Percentiles rank a stretch among this genome's conserved stretches.
These are phyloP conservation scores for Pemphredon lugubris DNA, from an alignment of 2,888 invertebrate genomes.

Conservation along the genomic window DNA sequence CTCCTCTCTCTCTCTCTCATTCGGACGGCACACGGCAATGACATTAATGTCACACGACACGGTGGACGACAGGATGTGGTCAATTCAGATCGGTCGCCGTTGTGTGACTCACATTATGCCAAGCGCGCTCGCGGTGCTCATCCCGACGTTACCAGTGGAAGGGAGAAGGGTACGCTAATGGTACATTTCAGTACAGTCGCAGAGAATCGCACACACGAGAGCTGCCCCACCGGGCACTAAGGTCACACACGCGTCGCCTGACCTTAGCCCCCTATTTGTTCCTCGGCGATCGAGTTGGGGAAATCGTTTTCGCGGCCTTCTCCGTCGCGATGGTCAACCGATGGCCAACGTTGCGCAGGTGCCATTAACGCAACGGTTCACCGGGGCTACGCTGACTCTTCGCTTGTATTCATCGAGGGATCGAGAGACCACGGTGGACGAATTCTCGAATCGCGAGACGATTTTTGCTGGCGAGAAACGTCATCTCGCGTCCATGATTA, in stretches of 20 bases:
- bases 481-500: too few relatives aligned
- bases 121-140: slow-evolving; percentile 42
- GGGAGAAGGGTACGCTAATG: slow-evolving; percentile 51
- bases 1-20: slow-evolving; percentile 29
- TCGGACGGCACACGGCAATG: slow-evolving; percentile 68
- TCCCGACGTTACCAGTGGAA: slow-evolving; percentile 38
- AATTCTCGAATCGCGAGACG: too few relatives aligned
- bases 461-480: too few relatives aligned
- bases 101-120: slow-evolving; percentile 73
- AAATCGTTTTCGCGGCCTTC: slow-evolving; percentile 63
- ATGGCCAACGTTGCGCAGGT: slow-evolving; percentile 22
- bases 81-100: slow-evolving; percentile 76
- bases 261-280: slow-evolving; percentile 74
- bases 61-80: slow-evolving; percentile 78
- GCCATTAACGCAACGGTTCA: not conserved
- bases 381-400: too few relatives aligned
- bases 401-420: too few relatives aligned
- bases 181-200: slow-evolving; percentile 66
- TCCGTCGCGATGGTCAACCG: slow-evolving; percentile 34
- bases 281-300: slow-evolving; percentile 57
- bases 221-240: slow-evolving; percentile 58
- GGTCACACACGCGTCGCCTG: slow-evolving; percentile 67
- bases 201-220: slow-evolving; percentile 62
- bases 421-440: too few relatives aligned
- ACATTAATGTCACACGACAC: slow-evolving; percentile 76